Percentiles rank a stretch among this genome's conserved stretches.
Evolutionary conservation across 2,888 invertebrate species (phyloP).

Genomic region (Adelphocoris suturalis): DNA sequence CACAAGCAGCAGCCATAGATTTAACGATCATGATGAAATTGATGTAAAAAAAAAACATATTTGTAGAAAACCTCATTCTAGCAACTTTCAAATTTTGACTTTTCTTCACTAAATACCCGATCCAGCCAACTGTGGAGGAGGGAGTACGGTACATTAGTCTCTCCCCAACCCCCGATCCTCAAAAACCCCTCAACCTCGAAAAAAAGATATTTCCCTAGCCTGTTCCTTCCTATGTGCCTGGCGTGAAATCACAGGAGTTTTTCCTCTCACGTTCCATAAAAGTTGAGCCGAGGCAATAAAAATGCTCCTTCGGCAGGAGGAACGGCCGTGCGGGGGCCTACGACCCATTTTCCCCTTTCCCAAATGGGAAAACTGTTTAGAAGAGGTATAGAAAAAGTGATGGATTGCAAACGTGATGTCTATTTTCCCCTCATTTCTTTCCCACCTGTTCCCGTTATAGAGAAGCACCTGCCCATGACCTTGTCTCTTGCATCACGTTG

Average conservation of each 20-base stretch:
- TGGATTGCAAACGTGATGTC: constrained; percentile 26
- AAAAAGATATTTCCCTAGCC: not conserved
- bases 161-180: too few relatives aligned
- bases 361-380: constrained; percentile 13
- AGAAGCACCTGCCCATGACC: not conserved
- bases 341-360: constrained; percentile 22
- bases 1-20: too few relatives aligned
- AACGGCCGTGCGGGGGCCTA: not conserved
- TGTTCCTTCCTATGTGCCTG: constrained; percentile 4
- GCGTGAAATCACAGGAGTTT: constrained; percentile 23
- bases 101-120: too few relatives aligned
- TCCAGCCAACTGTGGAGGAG: too few relatives aligned
- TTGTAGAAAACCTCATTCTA: too few relatives aligned
- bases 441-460: not conserved
- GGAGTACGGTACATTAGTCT: too few relatives aligned
- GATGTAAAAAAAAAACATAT: too few relatives aligned
- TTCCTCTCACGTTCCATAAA: constrained; percentile 33
- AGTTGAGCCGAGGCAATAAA: constrained; percentile 31
- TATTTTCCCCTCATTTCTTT: constrained; percentile 1
- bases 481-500: too few relatives aligned
- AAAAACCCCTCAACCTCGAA: not conserved
- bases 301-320: constrained; percentile 24
- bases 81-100: too few relatives aligned
- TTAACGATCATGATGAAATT: too few relatives aligned
- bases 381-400: constrained; percentile 16